Evolutionary conservation across 35 echinoderm and acorn worm species (phyloP), one percentile per base, ranked within the genome.

Genomic region (Eucidaris tribuloides): DNA sequence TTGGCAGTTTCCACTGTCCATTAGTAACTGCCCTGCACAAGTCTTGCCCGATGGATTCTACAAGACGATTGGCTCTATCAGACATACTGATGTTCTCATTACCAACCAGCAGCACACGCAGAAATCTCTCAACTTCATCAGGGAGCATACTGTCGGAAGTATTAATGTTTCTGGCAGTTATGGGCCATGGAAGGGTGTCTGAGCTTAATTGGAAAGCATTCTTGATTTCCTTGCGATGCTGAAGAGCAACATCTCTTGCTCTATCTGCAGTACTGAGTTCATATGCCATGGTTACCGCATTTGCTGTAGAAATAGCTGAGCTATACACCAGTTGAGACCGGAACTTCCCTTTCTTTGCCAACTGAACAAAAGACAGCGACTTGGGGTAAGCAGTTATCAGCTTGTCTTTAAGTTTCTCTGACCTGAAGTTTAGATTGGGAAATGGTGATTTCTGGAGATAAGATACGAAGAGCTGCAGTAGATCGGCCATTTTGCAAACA

Each of bases 1-100:
- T 94, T 48, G 85, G 86, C 29, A 94, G 79, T 41, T 94, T 94
- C 91, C 91, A 94, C 65, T 88, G 33, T 32, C 59, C 80, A 30
- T 88, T 78, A 20, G 85, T 81, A 40, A 80, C 66, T 66, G 86
- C 86, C 32, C 86, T 45, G 70, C 91, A 94, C 24, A 94, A 24
- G 64, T 94, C 86, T 41, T 94, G 81, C n/a, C 81, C 58, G 37
- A 83, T 45, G 20, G 58, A 83, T 6, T 14, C 11, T 63, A 63
- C 28, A 6, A 63, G 59, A 11, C 59, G 11, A 14, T 63, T 5
- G 5, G 6, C 59, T 63, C n/a, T n/a, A 19, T 63, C 59, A 24
- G 59, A 63, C 5, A 27, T 11, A 24, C 28, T 11, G 6, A 5
- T 63, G 23, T 6, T 29, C 11, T 63, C 23, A 24, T 29, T 63